phyloP scores from a whole-genome alignment of 2,113 vertebrate species.

The Pseudorasbora parva region DNA sequence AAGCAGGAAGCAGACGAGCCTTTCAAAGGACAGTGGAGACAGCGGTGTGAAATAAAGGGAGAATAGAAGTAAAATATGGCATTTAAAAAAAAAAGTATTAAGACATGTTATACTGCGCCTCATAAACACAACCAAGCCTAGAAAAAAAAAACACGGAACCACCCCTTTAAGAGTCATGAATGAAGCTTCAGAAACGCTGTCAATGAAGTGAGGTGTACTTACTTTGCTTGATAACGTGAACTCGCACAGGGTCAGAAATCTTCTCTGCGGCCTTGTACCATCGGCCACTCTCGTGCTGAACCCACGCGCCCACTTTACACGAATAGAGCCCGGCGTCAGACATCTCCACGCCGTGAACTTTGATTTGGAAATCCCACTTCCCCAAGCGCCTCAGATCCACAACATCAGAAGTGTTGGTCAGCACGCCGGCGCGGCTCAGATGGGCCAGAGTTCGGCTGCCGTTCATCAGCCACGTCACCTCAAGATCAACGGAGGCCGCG shows the following conservation, averaged over 20 bases:
- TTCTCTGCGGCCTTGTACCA: slow-evolving; percentile 76
- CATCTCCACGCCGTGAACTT: slow-evolving; percentile 59
- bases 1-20: no score
- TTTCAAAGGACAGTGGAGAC: no score
- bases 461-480: slow-evolving; percentile 73
- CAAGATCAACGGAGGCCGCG: slow-evolving; percentile 67
- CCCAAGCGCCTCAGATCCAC: slow-evolving; percentile 64
- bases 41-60: no score
- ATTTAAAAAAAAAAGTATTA: no score
- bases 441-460: slow-evolving; percentile 63
- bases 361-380: slow-evolving; percentile 65
- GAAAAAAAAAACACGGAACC: no score
- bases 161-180: background rate
- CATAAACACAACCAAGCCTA: no score
- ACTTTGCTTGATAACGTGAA: slow-evolving; percentile 72
- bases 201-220: slow-evolving; percentile 58
- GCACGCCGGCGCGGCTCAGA: slow-evolving; percentile 71
- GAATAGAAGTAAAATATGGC: no score
- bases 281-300: slow-evolving; percentile 60
- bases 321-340: slow-evolving; percentile 69
- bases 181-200: background rate
- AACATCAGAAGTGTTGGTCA: slow-evolving; percentile 58
- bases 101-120: no score
- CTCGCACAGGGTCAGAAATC: slow-evolving; percentile 66
- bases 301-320: slow-evolving; percentile 69